Base-by-base conservation (phyloP, 2,888 invertebrate species). In the Isotomurus palustris region DNA sequence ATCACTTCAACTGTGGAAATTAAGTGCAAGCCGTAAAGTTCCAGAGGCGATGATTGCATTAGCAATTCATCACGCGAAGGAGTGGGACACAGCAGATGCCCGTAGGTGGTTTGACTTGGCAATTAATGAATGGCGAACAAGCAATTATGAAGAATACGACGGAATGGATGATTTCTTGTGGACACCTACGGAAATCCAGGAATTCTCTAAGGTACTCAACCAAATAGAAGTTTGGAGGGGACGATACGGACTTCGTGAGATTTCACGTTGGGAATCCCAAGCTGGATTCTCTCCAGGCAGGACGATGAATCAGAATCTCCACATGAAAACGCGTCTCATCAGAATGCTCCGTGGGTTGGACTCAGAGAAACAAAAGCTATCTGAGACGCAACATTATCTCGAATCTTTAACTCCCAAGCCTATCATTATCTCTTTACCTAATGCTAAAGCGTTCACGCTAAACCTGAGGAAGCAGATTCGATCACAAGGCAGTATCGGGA, bases 1-100 rank as follows among this genome's bases (percentile, higher is more conserved):
- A 38, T 55, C 60, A 4, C 43, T 60, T 44, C 64, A 64, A 44
- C 53, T 60, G 12, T 64, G 60, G 60, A 64, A 64, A 56, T 40
- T 64, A 53, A 60, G 51, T 19, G 55, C 60, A 60, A 54, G 60
- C 29, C 52, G 64, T 21, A 53, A 45, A 44, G 58, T 60, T 8
- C 50, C 60, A 8, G 60, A 64, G 32, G 56, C 58, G 25, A 60
- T 60, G 60, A 40, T 55, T n/a, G 56, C 58, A 22, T 29, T 60
- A 8, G 64, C 64, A 1, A 53, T 64, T 45, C 60, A 58, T 38
- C 44, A 54, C 24, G 14, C 60, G 2, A 60, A 64, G 55, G 61
- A 61, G 38, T 64, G 64, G 64, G 58, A 64, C 45, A 58, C 54
- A 6, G 47, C 51, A 29, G 53, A 64, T 38, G 54, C 58, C 22